Percentiles rank a stretch among this genome's conserved stretches.
phyloP scores from a whole-genome alignment of 2,113 vertebrate genomes.

The Tilapia sparmanii region DNA sequence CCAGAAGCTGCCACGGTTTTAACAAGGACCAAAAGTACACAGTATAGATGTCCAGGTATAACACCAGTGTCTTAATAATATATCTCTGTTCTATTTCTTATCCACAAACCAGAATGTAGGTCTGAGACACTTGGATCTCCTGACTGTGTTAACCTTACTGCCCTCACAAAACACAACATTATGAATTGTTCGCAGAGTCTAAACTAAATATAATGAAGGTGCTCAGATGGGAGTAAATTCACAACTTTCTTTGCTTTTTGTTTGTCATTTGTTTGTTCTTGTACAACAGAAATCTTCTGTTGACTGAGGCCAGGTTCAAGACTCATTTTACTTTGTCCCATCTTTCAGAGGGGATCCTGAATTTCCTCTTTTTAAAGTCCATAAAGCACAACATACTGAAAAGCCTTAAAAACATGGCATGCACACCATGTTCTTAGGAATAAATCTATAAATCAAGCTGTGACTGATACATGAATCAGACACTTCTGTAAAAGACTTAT shows the following conservation, averaged over 20 bases:
- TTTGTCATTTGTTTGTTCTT: not conserved
- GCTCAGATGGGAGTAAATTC: not conserved
- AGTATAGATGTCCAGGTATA: not conserved
- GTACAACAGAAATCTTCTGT: not conserved
- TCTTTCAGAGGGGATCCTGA: not conserved
- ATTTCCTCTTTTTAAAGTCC: not conserved
- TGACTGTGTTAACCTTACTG: not conserved
- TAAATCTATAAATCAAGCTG: not conserved
- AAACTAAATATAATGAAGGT: not conserved
- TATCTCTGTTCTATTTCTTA: accelerated
- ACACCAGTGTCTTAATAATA: not conserved
- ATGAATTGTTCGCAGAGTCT: not conserved
- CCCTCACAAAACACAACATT: not conserved
- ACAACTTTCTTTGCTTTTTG: not conserved
- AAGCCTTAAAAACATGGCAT: not conserved
- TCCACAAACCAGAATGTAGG: not conserved
- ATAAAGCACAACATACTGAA: not conserved
- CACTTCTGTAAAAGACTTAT: not conserved
- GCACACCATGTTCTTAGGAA: not conserved
- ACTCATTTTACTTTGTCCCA: not conserved
- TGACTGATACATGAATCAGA: not conserved
- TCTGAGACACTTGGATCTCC: not conserved
- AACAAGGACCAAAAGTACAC: not conserved
- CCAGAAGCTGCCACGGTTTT: not conserved
- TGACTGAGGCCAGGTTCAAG: not conserved